phyloP scores from a whole-genome alignment of 1,140 invertebrate genomes.

The Drosophila kohkoa region DNA sequence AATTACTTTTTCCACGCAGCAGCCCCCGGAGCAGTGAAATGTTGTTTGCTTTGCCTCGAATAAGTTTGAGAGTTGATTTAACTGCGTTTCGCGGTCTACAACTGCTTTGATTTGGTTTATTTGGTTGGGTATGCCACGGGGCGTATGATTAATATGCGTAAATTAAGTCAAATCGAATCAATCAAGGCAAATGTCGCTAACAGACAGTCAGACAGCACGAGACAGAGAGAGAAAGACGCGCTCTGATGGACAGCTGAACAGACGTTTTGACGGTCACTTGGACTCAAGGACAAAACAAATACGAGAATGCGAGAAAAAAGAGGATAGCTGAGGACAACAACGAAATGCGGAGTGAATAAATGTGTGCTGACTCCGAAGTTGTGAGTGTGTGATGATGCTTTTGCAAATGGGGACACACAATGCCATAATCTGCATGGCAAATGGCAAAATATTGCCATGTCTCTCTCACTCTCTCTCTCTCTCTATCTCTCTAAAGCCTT shows the following conservation, averaged over 20 bases:
- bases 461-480: too few species aligned
- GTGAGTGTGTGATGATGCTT: background rate
- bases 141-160: constrained; percentile 82
- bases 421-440: constrained; percentile 66
- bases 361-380: too few species aligned
- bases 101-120: constrained; percentile 50
- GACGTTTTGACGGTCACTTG: constrained; percentile 14
- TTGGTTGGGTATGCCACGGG: constrained; percentile 38
- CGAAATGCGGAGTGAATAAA: background rate
- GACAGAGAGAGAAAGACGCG: constrained; percentile 15
- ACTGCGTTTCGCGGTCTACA: constrained; percentile 11
- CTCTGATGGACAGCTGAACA: constrained; percentile 27
- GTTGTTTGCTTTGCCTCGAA: constrained; percentile 57
- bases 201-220: constrained; percentile 23
- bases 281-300: constrained; percentile 22
- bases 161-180: constrained; percentile 83
- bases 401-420: background rate
- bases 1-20: constrained; percentile 65
- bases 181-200: constrained; percentile 69
- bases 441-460: constrained; percentile 59
- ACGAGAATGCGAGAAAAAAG: background rate
- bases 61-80: constrained; percentile 41
- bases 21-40: constrained; percentile 31
- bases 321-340: background rate
- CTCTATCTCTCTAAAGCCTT: constrained; percentile 22